These are phyloP conservation scores for Scortum barcoo DNA, from an alignment of 2,113 vertebrate species.

Conservation along the genomic window DNA sequence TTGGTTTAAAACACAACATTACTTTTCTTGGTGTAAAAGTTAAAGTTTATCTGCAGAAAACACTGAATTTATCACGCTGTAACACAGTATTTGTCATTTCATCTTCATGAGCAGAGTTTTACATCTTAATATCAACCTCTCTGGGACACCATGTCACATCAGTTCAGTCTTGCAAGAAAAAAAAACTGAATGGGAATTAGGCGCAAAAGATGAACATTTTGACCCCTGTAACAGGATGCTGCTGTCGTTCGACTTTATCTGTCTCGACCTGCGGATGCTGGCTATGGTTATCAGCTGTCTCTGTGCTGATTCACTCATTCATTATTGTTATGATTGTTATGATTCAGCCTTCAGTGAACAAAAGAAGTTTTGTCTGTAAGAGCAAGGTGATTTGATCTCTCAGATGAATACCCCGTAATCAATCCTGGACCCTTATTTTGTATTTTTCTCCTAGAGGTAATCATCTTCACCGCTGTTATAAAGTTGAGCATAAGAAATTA, in stretches of 20 bases:
- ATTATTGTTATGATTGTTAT: conserved; percentile 5
- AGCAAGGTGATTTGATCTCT: not conserved
- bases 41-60: too few species aligned
- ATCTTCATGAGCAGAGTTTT: too few species aligned
- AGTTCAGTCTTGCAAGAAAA: too few species aligned
- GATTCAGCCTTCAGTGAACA: not conserved
- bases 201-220: not conserved
- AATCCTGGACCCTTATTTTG: not conserved
- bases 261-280: not conserved
- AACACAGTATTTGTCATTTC: too few species aligned
- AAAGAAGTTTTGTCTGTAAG: not conserved
- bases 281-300: conserved; percentile 15
- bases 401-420: too few species aligned
- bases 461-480: not conserved
- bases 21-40: too few species aligned
- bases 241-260: not conserved
- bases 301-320: not conserved
- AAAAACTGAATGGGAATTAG: not conserved
- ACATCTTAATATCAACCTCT: too few species aligned
- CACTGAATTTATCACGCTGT: too few species aligned
- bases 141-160: too few species aligned
- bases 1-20: too few species aligned
- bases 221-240: not conserved
- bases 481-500: not conserved
- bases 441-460: not conserved